Base-by-base conservation (phyloP, 1,140 invertebrate species). In the Caenorhabditis latens region DNA sequence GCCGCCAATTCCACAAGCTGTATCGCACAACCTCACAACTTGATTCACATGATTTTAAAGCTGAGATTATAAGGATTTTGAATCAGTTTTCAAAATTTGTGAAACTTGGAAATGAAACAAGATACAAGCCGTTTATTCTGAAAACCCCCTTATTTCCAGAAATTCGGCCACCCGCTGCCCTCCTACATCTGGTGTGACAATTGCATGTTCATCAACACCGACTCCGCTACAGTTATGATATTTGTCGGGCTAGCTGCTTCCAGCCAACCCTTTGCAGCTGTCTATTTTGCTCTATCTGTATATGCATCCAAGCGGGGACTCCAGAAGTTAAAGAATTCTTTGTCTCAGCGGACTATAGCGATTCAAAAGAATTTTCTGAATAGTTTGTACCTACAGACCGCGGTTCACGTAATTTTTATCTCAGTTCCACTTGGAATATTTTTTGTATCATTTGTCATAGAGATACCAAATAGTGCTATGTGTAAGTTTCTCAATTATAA, bases 111-210 rank as follows among this genome's bases (percentile, higher is more conserved):
- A 32, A 32, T 32, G 32, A 32, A 32, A 0, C 1, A 2, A 32
- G 32, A 32, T 32, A 2, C 32, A 32, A 2, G 32, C 1, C 32
- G 32, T 32, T 32, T 32, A 1, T 32, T 32, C 32, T 32, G 32
- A 32, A 32, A 32, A 32, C 32, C 32, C 32, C 32, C 2, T 32
- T 32, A 19, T 46, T 46, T 71, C 19, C 19, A 71, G 65, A 71
- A 71, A 46, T 71, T 43, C 40, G 65, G 65, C 13, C 5, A 8
- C 19, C 32, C 32, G 32, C 9, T 71, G 13, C 65, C 65, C 8
- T 71, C 65, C 2, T 71, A 71, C 19, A 71, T 71, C 19, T 71
- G 65, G 65, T 71, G 65, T 71, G 65, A 71, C 19, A 71, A 71
- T 24, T 71, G 65, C 24, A 71, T 71, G 65, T 71, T 71, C 42